phyloP scores from a whole-genome alignment of 2,888 invertebrate species.

The Apodemia hepburni region DNA sequence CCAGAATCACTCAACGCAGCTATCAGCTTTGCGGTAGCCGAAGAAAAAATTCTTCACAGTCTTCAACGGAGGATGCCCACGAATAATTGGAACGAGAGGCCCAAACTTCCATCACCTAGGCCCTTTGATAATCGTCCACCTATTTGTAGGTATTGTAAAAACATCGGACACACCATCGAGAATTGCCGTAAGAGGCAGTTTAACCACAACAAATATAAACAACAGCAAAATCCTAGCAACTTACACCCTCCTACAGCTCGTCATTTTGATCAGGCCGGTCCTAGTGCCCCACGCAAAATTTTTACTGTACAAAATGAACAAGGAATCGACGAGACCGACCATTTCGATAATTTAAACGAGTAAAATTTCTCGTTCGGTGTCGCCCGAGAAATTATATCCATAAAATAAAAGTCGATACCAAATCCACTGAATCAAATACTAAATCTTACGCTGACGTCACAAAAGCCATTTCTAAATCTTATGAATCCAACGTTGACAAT shows the following conservation, averaged over 20 bases:
- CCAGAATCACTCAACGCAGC: slow-evolving; percentile 13
- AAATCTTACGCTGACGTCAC: neutral
- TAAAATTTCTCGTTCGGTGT: slow-evolving; percentile 9
- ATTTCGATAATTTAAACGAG: slow-evolving; percentile 10
- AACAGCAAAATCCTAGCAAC: neutral
- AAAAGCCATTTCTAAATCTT: neutral
- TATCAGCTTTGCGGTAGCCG: slow-evolving; percentile 15
- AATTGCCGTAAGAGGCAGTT: slow-evolving; percentile 3
- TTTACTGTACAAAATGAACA: neutral
- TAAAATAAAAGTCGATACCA: slow-evolving; percentile 5
- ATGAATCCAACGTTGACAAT: slow-evolving; percentile 2
- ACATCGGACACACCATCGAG: slow-evolving; percentile 1
- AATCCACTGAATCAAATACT: slow-evolving; percentile 1
- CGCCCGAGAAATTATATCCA: slow-evolving; percentile 10
- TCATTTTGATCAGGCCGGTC: neutral
- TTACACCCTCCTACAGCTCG: neutral
- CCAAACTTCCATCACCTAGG: neutral
- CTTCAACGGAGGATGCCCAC: neutral
- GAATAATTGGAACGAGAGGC: neutral
- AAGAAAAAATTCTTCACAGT: slow-evolving; percentile 16
- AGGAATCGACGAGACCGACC: neutral
- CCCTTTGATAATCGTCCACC: neutral
- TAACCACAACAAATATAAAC: neutral
- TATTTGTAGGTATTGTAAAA: slow-evolving; percentile 6
- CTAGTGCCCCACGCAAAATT: neutral